phyloP scores from a whole-genome alignment of 1,140 invertebrate species.

The Trigoniulus corallinus region DNA sequence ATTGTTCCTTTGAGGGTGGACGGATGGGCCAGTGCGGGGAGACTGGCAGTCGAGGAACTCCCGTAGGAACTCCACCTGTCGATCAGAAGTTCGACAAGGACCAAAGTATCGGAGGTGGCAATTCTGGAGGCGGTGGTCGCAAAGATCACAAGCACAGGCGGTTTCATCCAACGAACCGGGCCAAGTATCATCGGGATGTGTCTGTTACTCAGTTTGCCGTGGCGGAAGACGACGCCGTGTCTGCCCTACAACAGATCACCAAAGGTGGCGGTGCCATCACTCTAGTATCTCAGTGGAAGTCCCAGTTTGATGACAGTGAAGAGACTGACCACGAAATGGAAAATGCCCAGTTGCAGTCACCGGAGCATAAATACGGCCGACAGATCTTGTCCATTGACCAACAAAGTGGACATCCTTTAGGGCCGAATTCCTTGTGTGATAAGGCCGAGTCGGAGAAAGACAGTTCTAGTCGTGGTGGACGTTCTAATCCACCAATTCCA shows the following conservation, averaged over 20 bases:
- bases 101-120: constrained; percentile 14
- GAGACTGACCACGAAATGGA: constrained; percentile 87
- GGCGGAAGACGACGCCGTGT: constrained; percentile 83
- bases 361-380: constrained; percentile 33
- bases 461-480: constrained; percentile 5
- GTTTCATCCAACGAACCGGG: constrained; percentile 13
- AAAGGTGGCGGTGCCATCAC: constrained; percentile 39
- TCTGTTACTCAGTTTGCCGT: constrained; percentile 76
- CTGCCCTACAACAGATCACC: constrained; percentile 60
- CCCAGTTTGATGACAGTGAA: constrained; percentile 83
- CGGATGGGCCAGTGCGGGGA: background rate
- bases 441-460: constrained; percentile 3
- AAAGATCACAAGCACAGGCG: constrained; percentile 11
- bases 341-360: constrained; percentile 52
- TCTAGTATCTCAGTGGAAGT: constrained; percentile 79
- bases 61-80: constrained; percentile 3
- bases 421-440: background rate
- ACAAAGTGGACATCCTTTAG: constrained; percentile 6
- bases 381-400: constrained; percentile 9
- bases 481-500: background rate
- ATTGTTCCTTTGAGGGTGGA: constrained; percentile 4
- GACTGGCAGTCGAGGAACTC: constrained; percentile 2
- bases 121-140: background rate
- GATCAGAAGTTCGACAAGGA: background rate
- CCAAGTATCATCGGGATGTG: constrained; percentile 28